Conservation (phyloP, 2,797 vertebrate species). For the Tarsius wallacei region DNA sequence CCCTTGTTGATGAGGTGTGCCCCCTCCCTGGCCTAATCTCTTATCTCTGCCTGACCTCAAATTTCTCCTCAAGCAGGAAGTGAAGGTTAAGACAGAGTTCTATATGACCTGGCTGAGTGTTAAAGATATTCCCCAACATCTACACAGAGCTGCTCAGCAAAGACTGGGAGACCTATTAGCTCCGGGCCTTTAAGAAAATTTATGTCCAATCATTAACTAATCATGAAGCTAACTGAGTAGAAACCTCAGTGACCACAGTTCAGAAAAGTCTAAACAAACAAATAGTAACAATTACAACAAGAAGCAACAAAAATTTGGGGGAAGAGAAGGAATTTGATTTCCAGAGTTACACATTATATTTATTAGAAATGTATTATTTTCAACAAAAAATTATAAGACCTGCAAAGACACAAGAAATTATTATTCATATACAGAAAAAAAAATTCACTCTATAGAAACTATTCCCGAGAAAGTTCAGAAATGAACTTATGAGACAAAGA, state of each 20-base stretch:
- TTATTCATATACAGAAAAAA: not conserved
- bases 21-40: not conserved
- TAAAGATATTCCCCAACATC: not conserved
- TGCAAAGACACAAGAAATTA: not conserved
- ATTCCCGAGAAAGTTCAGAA: not conserved
- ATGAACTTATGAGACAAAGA: not conserved
- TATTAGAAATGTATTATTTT: not conserved
- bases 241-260: not conserved
- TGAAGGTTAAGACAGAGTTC: not conserved
- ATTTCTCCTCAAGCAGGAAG: not conserved
- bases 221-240: not conserved
- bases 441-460: not conserved
- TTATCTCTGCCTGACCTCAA: not conserved
- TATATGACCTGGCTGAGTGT: not conserved
- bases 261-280: not conserved
- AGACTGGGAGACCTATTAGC: not conserved
- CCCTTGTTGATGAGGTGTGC: too few species aligned
- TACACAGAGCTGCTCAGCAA: not conserved
- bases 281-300: not conserved
- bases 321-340: not conserved
- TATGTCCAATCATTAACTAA: not conserved
- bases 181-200: not conserved
- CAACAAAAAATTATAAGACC: not conserved
- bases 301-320: not conserved
- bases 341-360: not conserved